Conservation (phyloP, 2,888 invertebrate genomes). For the Caenorhabditis afra region DNA sequence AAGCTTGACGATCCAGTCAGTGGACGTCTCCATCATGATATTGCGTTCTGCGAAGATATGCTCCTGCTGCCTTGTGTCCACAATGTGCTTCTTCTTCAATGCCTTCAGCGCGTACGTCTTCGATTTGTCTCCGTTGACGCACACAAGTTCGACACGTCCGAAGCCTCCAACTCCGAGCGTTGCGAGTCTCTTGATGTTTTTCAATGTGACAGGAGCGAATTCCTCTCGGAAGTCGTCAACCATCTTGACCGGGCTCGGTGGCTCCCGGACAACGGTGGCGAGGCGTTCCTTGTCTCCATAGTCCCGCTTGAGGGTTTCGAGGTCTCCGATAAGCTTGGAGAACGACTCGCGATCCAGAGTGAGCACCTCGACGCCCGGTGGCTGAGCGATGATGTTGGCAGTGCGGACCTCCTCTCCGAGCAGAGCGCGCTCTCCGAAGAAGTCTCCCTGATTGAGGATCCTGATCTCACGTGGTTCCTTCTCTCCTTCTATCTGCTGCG, state of each 20-base stretch:
- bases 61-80: slow-evolving; percentile 91
- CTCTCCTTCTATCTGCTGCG: slow-evolving; percentile 81
- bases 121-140: slow-evolving; percentile 82
- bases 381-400: slow-evolving; percentile 91
- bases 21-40: slow-evolving; percentile 87
- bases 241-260: slow-evolving; percentile 67
- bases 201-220: slow-evolving; percentile 86
- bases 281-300: slow-evolving; percentile 84
- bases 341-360: slow-evolving; percentile 88
- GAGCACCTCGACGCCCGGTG: slow-evolving; percentile 89
- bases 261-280: slow-evolving; percentile 70
- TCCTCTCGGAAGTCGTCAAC: slow-evolving; percentile 80
- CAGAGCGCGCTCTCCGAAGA: slow-evolving; percentile 92
- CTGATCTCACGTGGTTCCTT: slow-evolving; percentile 86
- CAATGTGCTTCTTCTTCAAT: slow-evolving; percentile 91
- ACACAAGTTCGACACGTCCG: slow-evolving; percentile 86
- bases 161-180: slow-evolving; percentile 95
- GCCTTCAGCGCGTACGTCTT: slow-evolving; percentile 89
- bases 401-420: slow-evolving; percentile 89
- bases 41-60: slow-evolving; percentile 92
- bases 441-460: slow-evolving; percentile 86
- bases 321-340: slow-evolving; percentile 89
- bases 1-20: slow-evolving; percentile 89
- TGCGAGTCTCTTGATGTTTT: slow-evolving; percentile 88
- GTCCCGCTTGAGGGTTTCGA: slow-evolving; percentile 87